Conservation (phyloP, 2,888 invertebrate species). For the Diarsia rubi region DNA sequence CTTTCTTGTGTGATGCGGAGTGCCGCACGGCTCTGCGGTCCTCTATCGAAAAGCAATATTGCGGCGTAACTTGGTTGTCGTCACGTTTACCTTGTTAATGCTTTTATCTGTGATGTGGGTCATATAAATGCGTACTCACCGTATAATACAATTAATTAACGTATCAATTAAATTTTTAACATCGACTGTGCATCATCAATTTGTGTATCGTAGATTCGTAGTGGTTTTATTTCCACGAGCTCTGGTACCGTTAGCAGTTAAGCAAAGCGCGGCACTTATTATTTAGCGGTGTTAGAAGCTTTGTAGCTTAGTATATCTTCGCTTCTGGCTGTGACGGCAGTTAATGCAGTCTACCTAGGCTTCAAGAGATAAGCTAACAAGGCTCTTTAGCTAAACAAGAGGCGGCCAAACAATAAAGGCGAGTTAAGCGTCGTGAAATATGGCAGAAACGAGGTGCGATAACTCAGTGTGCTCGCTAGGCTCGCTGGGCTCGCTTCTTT, state of each 20-base stretch:
- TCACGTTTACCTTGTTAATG: slow-evolving; percentile 77
- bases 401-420: slow-evolving; percentile 88
- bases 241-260: slow-evolving; percentile 60
- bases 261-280: slow-evolving; percentile 63
- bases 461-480: slow-evolving; percentile 83
- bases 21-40: slow-evolving; percentile 62
- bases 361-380: slow-evolving; percentile 88
- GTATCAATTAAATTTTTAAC: slow-evolving; percentile 55
- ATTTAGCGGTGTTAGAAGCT: slow-evolving; percentile 77
- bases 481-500: slow-evolving; percentile 87
- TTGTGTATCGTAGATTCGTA: slow-evolving; percentile 42
- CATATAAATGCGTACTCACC: slow-evolving; percentile 69
- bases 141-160: slow-evolving; percentile 72
- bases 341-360: slow-evolving; percentile 88
- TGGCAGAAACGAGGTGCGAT: slow-evolving; percentile 87
- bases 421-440: slow-evolving; percentile 89
- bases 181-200: slow-evolving; percentile 43
- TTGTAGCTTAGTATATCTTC: slow-evolving; percentile 81
- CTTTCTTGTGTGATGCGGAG: slow-evolving; percentile 77
- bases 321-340: slow-evolving; percentile 80
- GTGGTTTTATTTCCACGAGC: slow-evolving; percentile 46
- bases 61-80: slow-evolving; percentile 80
- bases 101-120: slow-evolving; percentile 75
- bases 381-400: slow-evolving; percentile 88
- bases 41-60: slow-evolving; percentile 76